Evolutionary conservation across 1,140 invertebrate genomes (phyloP).

Genomic region (Lasioglossum baleicum): DNA sequence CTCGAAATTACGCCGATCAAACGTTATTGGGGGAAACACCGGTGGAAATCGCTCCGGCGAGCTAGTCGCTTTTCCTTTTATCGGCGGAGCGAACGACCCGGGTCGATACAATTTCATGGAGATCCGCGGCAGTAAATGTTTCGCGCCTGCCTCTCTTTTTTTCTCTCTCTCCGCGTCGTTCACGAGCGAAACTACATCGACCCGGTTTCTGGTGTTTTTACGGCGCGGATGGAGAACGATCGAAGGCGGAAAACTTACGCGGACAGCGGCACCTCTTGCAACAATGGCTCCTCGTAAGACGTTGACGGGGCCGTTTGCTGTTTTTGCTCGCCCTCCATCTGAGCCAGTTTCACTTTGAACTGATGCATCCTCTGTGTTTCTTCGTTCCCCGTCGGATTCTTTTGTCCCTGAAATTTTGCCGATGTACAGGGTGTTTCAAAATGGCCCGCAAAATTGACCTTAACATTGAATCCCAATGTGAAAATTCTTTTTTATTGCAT

Average conservation of each 20-base stretch:
- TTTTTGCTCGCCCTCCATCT: slow-evolving; percentile 62
- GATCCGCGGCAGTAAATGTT: neutral
- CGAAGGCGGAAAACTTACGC: slow-evolving; percentile 61
- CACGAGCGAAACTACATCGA: neutral
- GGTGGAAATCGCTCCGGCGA: neutral
- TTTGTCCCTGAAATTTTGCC: slow-evolving; percentile 46
- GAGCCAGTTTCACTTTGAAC: slow-evolving; percentile 49
- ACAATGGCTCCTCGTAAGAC: slow-evolving; percentile 29
- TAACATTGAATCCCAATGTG: too few relatives aligned
- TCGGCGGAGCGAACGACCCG: neutral
- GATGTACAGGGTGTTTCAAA: too few relatives aligned
- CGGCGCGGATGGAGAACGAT: neutral
- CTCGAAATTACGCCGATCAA: slow-evolving; percentile 1
- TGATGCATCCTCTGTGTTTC: slow-evolving; percentile 49
- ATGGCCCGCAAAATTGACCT: too few relatives aligned
- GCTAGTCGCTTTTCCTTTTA: neutral
- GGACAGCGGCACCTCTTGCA: slow-evolving; percentile 71
- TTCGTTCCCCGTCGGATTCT: slow-evolving; percentile 54
- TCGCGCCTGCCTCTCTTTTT: neutral
- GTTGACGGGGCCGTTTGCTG: slow-evolving; percentile 44
- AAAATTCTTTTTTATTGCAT: too few relatives aligned
- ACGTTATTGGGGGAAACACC: slow-evolving; percentile 31
- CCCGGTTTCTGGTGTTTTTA: neutral
- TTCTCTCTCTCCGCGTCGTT: neutral
- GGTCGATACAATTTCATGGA: neutral